These are phyloP conservation scores for Melanotaenia trifasciata DNA, from an alignment of 2,797 vertebrate genomes.

Conservation along the genomic window DNA sequence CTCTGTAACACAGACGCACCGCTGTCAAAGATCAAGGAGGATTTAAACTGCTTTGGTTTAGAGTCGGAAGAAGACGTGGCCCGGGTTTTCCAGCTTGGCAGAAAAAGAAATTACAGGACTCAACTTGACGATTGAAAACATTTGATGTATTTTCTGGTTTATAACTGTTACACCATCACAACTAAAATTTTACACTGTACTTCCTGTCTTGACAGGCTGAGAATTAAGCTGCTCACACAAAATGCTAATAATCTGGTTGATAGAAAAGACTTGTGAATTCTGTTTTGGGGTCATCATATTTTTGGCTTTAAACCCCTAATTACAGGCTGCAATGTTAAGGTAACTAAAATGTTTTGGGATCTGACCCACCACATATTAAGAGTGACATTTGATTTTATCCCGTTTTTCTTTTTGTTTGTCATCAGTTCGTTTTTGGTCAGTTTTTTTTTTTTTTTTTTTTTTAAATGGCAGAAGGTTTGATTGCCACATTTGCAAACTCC, in stretches of 20 bases:
- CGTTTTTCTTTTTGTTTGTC: constrained; percentile 45
- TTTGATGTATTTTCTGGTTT: constrained; percentile 28
- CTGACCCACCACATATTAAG: constrained; percentile 65
- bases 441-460: constrained; percentile 35
- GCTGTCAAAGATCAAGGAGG: constrained; percentile 32
- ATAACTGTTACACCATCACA: constrained; percentile 11
- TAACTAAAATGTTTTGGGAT: constrained; percentile 69
- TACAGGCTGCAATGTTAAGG: constrained; percentile 58
- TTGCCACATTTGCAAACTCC: constrained; percentile 56
- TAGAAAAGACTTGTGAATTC: constrained; percentile 41
- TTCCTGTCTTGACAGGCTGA: constrained; percentile 4
- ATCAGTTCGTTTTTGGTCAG: constrained; percentile 59
- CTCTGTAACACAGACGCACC: constrained; percentile 66
- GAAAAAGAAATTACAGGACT: constrained; percentile 1
- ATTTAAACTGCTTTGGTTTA: neutral
- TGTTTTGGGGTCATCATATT: constrained; percentile 52
- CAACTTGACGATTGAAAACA: neutral
- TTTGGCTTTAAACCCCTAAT: constrained; percentile 33
- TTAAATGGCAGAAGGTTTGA: constrained; percentile 61
- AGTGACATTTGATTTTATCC: constrained; percentile 77
- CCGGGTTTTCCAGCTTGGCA: constrained; percentile 17
- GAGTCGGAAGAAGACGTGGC: constrained; percentile 6
- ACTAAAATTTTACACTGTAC: constrained; percentile 11
- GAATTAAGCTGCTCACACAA: constrained; percentile 6
- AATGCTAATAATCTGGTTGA: constrained; percentile 14